A percentile compares a stretch with the other conserved stretches of the same genome.
phyloP scores from a whole-genome alignment of 2,888 invertebrate species.

The Chrysolina americana region DNA sequence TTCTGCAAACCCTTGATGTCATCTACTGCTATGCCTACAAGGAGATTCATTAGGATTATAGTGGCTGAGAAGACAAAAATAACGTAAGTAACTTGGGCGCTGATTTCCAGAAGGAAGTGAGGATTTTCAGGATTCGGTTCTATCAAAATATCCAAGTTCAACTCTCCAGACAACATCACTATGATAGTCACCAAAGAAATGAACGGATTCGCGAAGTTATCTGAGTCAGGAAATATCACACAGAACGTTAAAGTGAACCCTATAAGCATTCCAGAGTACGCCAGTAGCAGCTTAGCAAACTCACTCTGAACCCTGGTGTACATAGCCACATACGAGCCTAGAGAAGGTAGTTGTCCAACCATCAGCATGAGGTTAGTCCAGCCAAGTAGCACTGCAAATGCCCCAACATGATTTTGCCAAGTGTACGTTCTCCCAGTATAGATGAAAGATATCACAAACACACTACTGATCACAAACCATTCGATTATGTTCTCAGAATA shows the following conservation, averaged over 20 bases:
- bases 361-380: conserved; percentile 93
- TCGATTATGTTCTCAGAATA: conserved; percentile 90
- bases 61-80: conserved; percentile 87
- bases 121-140: conserved; percentile 84
- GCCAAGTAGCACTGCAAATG: conserved; percentile 87
- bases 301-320: conserved; percentile 90
- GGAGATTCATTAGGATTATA: conserved; percentile 87
- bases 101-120: conserved; percentile 82
- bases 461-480: conserved; percentile 89
- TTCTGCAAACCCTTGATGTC: conserved; percentile 89
- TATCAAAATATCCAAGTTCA: conserved; percentile 82
- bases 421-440: conserved; percentile 83
- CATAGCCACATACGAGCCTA: conserved; percentile 93
- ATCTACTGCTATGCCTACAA: conserved; percentile 90
- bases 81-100: conserved; percentile 86
- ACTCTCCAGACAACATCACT: conserved; percentile 92
- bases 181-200: conserved; percentile 87
- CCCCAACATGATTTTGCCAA: conserved; percentile 91
- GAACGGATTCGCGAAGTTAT: conserved; percentile 86
- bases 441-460: conserved; percentile 86
- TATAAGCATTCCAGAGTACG: conserved; percentile 87
- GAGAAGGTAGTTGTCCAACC: conserved; percentile 90
- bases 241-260: conserved; percentile 92
- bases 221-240: conserved; percentile 87
- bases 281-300: conserved; percentile 87